Evolutionary conservation across 2,797 vertebrate species (phyloP).

Genomic region (Phrynocephalus forsythii): DNA sequence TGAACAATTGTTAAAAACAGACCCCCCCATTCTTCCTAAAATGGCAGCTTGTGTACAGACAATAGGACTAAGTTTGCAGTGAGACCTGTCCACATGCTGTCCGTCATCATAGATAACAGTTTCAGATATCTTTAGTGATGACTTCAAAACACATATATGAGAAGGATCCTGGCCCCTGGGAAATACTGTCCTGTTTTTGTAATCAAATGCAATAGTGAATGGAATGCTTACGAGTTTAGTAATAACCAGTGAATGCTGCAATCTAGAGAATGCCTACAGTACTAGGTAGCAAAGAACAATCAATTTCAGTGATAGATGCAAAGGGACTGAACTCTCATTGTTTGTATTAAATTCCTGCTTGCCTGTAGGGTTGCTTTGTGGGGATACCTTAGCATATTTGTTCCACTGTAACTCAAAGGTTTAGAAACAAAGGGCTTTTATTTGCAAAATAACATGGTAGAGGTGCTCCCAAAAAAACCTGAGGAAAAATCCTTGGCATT

Average conservation of each 20-base stretch:
- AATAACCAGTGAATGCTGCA: background rate
- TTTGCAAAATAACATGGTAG: slow-evolving; percentile 35
- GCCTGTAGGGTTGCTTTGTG: slow-evolving; percentile 17
- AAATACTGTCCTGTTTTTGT: background rate
- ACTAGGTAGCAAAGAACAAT: background rate
- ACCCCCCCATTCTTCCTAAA: background rate
- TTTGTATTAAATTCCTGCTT: background rate
- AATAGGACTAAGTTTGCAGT: background rate
- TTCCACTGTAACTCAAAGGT: slow-evolving; percentile 45
- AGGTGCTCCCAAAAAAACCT: background rate
- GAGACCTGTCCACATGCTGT: too few relatives aligned
- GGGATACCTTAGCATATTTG: slow-evolving; percentile 38
- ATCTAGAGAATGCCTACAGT: background rate
- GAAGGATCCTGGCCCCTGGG: background rate
- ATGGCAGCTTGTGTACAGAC: background rate
- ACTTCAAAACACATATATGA: too few relatives aligned
- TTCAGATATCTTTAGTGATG: background rate
- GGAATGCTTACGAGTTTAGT: background rate
- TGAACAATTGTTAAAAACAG: background rate
- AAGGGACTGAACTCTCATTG: background rate
- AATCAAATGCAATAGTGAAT: background rate
- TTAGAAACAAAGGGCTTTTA: slow-evolving; percentile 52
- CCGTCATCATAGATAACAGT: background rate
- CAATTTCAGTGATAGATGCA: background rate
- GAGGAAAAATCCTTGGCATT: slow-evolving; percentile 43